These are phyloP conservation scores for Spheniscus humboldti DNA, from an alignment of 2,797 vertebrate genomes.

Conservation along the genomic window DNA sequence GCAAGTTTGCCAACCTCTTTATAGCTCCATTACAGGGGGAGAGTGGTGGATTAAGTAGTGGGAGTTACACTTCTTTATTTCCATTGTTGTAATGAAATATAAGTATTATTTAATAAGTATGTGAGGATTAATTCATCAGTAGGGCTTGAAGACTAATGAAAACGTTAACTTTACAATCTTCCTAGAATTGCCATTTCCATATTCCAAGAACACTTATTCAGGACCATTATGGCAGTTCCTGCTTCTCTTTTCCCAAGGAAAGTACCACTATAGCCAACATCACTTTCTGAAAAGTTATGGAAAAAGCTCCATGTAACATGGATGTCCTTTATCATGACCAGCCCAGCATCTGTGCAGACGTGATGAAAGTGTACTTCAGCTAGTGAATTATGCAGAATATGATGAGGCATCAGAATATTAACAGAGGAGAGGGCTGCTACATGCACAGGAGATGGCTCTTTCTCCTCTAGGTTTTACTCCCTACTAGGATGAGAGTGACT, in stretches of 20 bases:
- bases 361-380: not conserved
- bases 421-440: not conserved
- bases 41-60: not conserved
- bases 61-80: not conserved
- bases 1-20: not conserved
- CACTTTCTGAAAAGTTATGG: not conserved
- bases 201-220: not conserved
- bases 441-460: not conserved
- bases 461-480: not conserved
- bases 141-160: not conserved
- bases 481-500: not conserved
- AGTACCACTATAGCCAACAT: not conserved
- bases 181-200: not conserved
- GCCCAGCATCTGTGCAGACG: not conserved
- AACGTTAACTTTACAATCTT: slow-evolving; percentile 1
- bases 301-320: not conserved
- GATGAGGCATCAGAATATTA: not conserved
- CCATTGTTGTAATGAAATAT: not conserved
- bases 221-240: not conserved
- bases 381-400: not conserved
- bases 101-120: not conserved
- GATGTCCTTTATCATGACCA: not conserved
- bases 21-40: not conserved
- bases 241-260: not conserved
- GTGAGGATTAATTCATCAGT: slow-evolving; percentile 9